Evolutionary conservation across 2,797 vertebrate species (phyloP), one percentile per base, ranked within the genome.

Genomic region (Perdix hodgsoniae): DNA sequence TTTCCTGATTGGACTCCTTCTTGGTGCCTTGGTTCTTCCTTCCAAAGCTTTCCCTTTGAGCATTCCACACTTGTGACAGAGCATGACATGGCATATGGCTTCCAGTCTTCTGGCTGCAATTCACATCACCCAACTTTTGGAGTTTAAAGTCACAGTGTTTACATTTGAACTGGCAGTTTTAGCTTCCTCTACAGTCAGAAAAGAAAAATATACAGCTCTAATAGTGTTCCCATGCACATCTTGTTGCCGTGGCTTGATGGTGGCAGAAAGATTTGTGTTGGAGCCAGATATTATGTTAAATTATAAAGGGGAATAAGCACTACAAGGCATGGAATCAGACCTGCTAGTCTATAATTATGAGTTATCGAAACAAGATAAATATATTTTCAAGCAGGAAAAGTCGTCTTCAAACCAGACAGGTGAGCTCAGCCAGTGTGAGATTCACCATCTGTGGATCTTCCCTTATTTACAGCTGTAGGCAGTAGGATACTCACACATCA

Each of bases 401-500:
- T 39, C 18, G 19, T 82, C 18, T 65, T 67, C 45, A 6, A 4
- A 37, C 40, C 61, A 82, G 4, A 35, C 66, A 15, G 8, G 16
- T 39, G 57, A 88, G 35, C 26, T 88, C 49, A 69, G 39, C 39
- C 37, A 50, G 2, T 31, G 14, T 50, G n/a, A 76, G 33, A 73
- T 27, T 22, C 40, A 54, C n/a, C 16, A 10, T 15, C 37, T 72
- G 14, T 54, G 65, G n/a, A 67, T 83, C 35, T 56, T 86, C 24
- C 16, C 39, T 57, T 45, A 14, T 2, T 40, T 59, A 35, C 9
- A 54, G 24, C n/a, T 0, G 0, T 10, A 61, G 42, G 12, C 65
- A 9, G 14, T 50, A 47, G 60, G 74, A 54, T 57, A 33, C 33
- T 80, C 11, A 37, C 11, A 11, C 31, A 37, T 86, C 82, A 14